Evolutionary conservation across 2,113 vertebrate genomes (phyloP).

Genomic region (Tretioscincus oriximinensis): DNA sequence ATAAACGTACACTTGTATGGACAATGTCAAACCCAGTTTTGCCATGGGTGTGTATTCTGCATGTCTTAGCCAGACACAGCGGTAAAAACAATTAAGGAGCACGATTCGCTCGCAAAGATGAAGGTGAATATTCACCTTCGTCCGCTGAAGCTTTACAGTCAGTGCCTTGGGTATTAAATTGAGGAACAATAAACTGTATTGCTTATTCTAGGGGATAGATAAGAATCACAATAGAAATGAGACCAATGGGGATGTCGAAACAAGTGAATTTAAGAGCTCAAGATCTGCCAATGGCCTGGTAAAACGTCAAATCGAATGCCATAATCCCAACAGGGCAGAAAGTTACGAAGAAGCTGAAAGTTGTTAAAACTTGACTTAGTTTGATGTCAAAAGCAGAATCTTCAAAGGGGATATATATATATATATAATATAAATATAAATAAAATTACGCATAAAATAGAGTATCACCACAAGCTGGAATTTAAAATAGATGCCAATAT

Average conservation of each 20-base stretch:
- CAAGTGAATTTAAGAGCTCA: accelerated
- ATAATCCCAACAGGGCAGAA: background rate
- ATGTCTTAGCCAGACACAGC: background rate
- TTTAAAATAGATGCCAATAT: background rate
- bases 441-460: background rate
- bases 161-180: accelerated
- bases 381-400: accelerated
- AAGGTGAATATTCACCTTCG: background rate
- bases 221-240: accelerated
- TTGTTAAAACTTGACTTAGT: accelerated
- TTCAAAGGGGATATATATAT: accelerated
- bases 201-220: background rate
- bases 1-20: background rate
- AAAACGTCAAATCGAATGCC: background rate
- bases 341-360: background rate
- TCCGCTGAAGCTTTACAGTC: accelerated
- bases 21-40: background rate
- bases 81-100: accelerated
- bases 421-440: too few species aligned
- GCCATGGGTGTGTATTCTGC: background rate
- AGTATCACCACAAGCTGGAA: too few species aligned
- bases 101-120: accelerated
- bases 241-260: accelerated
- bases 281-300: accelerated
- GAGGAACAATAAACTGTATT: accelerated